Conservation (phyloP, 2,113 vertebrate genomes). For the Lophochroa leadbeateri region DNA sequence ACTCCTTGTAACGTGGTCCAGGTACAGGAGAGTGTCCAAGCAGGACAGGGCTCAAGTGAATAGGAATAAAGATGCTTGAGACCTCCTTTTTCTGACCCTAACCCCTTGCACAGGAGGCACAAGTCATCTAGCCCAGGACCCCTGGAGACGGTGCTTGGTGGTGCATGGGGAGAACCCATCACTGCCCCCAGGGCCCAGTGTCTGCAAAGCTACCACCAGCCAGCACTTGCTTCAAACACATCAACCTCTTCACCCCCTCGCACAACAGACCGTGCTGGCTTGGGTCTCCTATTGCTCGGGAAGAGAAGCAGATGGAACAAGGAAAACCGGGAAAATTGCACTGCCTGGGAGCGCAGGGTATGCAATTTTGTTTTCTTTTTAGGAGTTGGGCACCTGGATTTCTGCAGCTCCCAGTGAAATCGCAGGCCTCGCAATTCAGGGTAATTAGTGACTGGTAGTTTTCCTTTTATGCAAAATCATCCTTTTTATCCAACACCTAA, state of each 20-base stretch:
- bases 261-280: neutral
- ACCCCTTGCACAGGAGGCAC: neutral
- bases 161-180: neutral
- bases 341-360: slow-evolving; percentile 3
- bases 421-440: slow-evolving; percentile 47
- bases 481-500: slow-evolving; percentile 70
- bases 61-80: neutral
- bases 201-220: neutral
- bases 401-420: slow-evolving; percentile 68
- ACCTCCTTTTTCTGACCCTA: neutral
- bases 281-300: neutral
- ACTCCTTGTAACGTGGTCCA: rapidly evolving
- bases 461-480: slow-evolving; percentile 68
- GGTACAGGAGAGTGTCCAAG: neutral
- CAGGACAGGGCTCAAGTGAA: neutral
- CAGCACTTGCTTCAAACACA: neutral
- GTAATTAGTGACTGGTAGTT: slow-evolving; percentile 65
- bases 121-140: neutral
- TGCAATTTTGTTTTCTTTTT: neutral
- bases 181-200: neutral
- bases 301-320: slow-evolving; percentile 23
- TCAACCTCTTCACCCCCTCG: neutral
- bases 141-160: neutral
- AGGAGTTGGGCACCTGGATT: slow-evolving; percentile 54
- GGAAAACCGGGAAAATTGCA: slow-evolving; percentile 4